Percentiles rank a stretch among this genome's conserved stretches.
phyloP scores from a whole-genome alignment of 2,113 vertebrate genomes.

The Dasyornis broadbenti region DNA sequence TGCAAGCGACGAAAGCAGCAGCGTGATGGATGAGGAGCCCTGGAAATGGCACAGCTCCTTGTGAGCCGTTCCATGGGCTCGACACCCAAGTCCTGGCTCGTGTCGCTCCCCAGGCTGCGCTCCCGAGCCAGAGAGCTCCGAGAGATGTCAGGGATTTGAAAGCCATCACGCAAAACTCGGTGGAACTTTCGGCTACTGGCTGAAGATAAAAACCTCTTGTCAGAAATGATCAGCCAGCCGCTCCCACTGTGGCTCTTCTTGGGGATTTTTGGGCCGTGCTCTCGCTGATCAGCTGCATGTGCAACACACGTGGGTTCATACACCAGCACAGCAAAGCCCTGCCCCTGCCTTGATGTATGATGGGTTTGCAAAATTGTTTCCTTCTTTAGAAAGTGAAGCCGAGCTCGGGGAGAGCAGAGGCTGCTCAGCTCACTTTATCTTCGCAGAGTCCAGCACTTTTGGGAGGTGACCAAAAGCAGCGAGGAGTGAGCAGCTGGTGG shows the following conservation, averaged over 20 bases:
- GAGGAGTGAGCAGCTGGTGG: not conserved
- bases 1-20: not conserved
- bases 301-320: fast-evolving
- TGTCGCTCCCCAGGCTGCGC: not conserved
- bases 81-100: not conserved
- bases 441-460: not conserved
- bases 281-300: not conserved
- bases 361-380: not conserved
- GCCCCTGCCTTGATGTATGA: not conserved
- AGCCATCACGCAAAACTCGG: not conserved
- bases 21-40: constrained; percentile 20
- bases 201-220: constrained; percentile 8
- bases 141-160: not conserved
- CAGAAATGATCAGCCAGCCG: not conserved
- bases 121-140: not conserved
- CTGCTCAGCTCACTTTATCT: not conserved
- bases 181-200: not conserved
- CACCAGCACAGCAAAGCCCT: not conserved
- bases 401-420: not conserved
- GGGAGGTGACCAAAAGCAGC: not conserved
- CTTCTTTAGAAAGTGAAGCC: not conserved
- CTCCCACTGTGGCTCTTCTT: not conserved
- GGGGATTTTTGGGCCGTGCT: not conserved
- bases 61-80: not conserved
- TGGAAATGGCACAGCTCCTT: not conserved